Conservation (phyloP, 2,113 vertebrate species). For the Dicerorhinus sumatrensis region DNA sequence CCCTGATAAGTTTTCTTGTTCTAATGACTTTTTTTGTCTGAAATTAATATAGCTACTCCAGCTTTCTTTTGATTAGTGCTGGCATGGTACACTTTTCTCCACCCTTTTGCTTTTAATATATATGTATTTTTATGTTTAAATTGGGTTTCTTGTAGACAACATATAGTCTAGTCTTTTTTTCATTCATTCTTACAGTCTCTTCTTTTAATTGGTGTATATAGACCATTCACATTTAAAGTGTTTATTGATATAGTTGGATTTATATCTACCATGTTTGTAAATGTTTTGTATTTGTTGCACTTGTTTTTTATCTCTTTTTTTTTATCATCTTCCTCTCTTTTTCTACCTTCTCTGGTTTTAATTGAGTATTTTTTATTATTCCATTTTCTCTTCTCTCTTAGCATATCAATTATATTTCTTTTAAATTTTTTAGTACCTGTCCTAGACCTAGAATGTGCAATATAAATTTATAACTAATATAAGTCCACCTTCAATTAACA, state of each 20-base stretch:
- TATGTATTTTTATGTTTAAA: neutral
- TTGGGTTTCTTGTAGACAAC: neutral
- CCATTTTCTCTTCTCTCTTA: neutral
- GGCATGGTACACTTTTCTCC: neutral
- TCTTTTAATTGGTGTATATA: neutral
- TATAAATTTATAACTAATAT: neutral
- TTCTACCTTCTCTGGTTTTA: neutral
- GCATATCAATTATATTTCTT: neutral
- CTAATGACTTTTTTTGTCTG: neutral
- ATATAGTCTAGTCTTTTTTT: neutral
- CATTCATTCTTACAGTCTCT: neutral
- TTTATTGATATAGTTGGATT: neutral
- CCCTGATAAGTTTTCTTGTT: neutral
- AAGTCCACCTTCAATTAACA: neutral
- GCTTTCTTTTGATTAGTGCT: neutral
- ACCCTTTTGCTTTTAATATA: neutral
- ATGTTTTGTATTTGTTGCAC: neutral
- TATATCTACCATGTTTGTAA: neutral
- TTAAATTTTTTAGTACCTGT: neutral
- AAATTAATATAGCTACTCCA: neutral
- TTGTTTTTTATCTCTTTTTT: neutral
- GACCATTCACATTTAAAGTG: neutral
- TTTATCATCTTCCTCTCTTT: neutral
- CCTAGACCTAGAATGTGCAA: neutral
- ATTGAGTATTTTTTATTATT: neutral